Conservation (phyloP, 2,888 invertebrate species). For the Drosophila fungiperda region DNA sequence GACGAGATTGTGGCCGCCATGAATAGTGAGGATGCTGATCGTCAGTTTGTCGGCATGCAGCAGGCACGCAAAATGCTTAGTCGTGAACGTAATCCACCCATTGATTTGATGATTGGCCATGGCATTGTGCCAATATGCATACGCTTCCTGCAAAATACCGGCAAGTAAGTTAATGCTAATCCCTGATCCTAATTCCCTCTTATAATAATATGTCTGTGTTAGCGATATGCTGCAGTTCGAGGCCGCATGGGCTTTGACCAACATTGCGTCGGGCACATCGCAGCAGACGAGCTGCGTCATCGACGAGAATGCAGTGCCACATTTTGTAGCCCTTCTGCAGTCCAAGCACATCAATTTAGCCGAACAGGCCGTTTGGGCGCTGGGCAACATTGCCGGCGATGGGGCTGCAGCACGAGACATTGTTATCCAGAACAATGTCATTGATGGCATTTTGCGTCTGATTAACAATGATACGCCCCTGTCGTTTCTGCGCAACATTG, state of each 20-base stretch:
- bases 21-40: constrained; percentile 87
- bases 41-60: constrained; percentile 90
- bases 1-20: constrained; percentile 91
- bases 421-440: constrained; percentile 90
- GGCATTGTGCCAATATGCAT: constrained; percentile 94
- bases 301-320: constrained; percentile 93
- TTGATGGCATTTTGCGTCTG: constrained; percentile 90
- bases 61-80: constrained; percentile 95
- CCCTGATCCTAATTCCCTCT: no score
- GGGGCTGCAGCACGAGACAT: constrained; percentile 92
- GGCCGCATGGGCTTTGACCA: constrained; percentile 98
- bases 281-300: constrained; percentile 96
- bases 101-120: constrained; percentile 92
- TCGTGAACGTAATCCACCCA: constrained; percentile 95
- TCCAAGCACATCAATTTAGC: constrained; percentile 90
- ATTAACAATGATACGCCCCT: constrained; percentile 88
- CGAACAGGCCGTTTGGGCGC: constrained; percentile 98
- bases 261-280: constrained; percentile 97
- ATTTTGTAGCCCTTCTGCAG: constrained; percentile 90
- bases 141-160: constrained; percentile 89
- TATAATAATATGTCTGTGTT: constrained; percentile 16
- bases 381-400: constrained; percentile 99
- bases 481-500: constrained; percentile 91
- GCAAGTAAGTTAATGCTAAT: constrained; percentile 87
- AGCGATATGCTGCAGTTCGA: constrained; percentile 95